phyloP scores from a whole-genome alignment of 1,140 invertebrate genomes.

The Scaptomyza graminum region DNA sequence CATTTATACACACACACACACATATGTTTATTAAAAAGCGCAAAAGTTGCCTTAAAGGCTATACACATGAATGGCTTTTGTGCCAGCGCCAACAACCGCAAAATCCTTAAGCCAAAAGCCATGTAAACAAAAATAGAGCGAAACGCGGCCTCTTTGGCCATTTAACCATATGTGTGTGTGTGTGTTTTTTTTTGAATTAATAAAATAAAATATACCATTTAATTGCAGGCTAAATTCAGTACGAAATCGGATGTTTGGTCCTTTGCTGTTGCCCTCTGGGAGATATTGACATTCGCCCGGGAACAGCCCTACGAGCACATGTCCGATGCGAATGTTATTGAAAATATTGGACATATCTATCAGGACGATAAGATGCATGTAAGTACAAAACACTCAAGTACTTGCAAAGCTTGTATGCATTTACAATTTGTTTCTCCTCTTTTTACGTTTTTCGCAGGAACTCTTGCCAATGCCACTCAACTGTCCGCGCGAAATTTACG shows the following conservation, averaged over 20 bases:
- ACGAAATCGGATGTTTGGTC: conserved; percentile 95
- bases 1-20: not conserved
- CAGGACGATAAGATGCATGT: conserved; percentile 86
- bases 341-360: conserved; percentile 90
- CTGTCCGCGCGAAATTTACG: conserved; percentile 95
- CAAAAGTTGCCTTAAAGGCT: conserved; percentile 67
- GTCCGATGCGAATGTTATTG: conserved; percentile 91
- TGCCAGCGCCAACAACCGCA: conserved; percentile 39
- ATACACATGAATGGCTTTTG: conserved; percentile 61
- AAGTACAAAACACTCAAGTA: conserved; percentile 39
- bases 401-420: not conserved
- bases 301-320: conserved; percentile 93
- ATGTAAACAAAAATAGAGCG: conserved; percentile 50
- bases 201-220: conserved; percentile 22
- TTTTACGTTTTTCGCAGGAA: conserved; percentile 84
- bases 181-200: conserved; percentile 12
- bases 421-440: not conserved
- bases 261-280: conserved; percentile 95
- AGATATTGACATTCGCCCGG: conserved; percentile 93
- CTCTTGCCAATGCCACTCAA: conserved; percentile 90
- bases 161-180: not conserved
- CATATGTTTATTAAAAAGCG: conserved; percentile 66
- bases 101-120: conserved; percentile 63
- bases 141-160: conserved; percentile 40
- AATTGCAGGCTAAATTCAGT: conserved; percentile 90